Base-by-base conservation (phyloP, 2,888 invertebrate genomes). In the Azorinus chamasolen region DNA sequence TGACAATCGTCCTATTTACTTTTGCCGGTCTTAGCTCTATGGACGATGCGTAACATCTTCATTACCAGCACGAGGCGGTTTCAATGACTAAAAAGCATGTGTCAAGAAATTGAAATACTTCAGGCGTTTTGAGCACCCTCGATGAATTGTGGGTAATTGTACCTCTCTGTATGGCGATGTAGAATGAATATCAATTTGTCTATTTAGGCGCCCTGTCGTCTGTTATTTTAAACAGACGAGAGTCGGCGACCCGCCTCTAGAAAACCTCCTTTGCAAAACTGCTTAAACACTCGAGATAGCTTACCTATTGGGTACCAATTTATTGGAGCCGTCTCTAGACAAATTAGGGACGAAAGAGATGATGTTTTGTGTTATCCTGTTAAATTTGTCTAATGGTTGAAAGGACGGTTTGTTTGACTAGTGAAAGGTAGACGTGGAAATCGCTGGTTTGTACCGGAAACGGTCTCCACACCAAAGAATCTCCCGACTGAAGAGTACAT, bases 151-250 rank as follows among this genome's bases (percentile, higher is more conserved):
- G 25, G 3, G 12, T 54, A 18, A 68, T 70, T 78, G 73, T 73
- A 32, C 32, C 32, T 6, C 32, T 4, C 10, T 32, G 32, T 32
- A 32, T 6, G 32, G 32, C 4, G 32, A 32, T 4, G 32, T 32
- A 32, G 32, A 32, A 70, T 65, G 68, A 68, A 74, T 78, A 77
- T 71, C 77, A 78, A 78, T 75, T 71, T 81, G 81, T 81, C 81
- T 71, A 66, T 71, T 69, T 48, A 54, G 81, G 81, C 81, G 81
- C 81, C 81, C 74, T 50, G 25, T 25, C 65, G 81, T 78, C 81
- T 77, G 81, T 81, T 74, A 69, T 68, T 75, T 78, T 64, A 68
- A 81, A 74, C 81, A 74, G 74, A 46, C 53, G 54, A 68, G 74
- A 78, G 53, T 41, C 58, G 50, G 32, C 43, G 41, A 53, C 53